Evolutionary conservation across 2,888 invertebrate species (phyloP).

Genomic region (Laspeyria flexula): DNA sequence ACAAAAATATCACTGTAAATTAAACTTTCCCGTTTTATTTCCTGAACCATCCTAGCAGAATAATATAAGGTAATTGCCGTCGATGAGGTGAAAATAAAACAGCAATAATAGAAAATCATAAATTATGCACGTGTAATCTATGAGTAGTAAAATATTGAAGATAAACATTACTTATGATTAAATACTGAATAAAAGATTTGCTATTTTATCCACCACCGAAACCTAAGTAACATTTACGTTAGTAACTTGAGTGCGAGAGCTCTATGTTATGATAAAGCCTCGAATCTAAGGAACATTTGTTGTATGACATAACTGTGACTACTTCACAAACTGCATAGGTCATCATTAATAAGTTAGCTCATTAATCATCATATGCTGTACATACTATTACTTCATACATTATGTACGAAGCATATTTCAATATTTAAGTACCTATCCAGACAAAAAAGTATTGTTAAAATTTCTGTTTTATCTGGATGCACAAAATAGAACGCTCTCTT

Average conservation of each 20-base stretch:
- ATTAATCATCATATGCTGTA: too few relatives aligned
- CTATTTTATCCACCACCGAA: slow-evolving; percentile 77
- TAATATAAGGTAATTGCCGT: too few relatives aligned
- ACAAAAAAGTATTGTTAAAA: too few relatives aligned
- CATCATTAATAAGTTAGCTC: too few relatives aligned
- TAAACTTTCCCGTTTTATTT: too few relatives aligned
- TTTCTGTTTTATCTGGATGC: too few relatives aligned
- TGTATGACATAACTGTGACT: not conserved
- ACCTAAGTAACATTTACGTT: slow-evolving; percentile 72
- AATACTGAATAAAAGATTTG: slow-evolving; percentile 72
- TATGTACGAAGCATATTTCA: too few relatives aligned
- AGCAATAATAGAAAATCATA: slow-evolving; percentile 57
- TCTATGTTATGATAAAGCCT: slow-evolving; percentile 34
- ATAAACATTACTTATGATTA: slow-evolving; percentile 74
- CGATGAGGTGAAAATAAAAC: slow-evolving; percentile 57
- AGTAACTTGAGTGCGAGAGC: slow-evolving; percentile 60
- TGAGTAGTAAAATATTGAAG: slow-evolving; percentile 65
- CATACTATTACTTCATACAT: too few relatives aligned
- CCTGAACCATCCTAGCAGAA: too few relatives aligned
- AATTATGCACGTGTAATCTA: slow-evolving; percentile 64
- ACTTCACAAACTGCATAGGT: not conserved
- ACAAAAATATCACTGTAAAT: too few relatives aligned
- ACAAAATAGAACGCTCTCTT: too few relatives aligned
- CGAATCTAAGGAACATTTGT: slow-evolving; percentile 18
- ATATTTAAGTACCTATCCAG: too few relatives aligned